Percentiles rank a stretch among this genome's conserved stretches.
These are phyloP conservation scores for Halcyon senegalensis DNA, from an alignment of 2,113 vertebrate species.

Conservation along the genomic window DNA sequence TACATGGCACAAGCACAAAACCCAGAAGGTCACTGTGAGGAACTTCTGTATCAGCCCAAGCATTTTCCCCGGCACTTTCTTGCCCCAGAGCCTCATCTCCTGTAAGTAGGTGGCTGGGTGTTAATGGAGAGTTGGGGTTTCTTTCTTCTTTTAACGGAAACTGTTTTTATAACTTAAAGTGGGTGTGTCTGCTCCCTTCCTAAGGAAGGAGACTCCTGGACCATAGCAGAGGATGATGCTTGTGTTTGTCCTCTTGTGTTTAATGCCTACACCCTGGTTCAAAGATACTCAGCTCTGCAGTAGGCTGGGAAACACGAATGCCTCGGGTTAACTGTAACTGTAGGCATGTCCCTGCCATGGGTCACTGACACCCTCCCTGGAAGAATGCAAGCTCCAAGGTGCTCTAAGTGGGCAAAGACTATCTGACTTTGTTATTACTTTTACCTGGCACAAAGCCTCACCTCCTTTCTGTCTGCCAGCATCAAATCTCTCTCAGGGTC, in stretches of 20 bases:
- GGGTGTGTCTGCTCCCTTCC: neutral
- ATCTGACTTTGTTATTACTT: neutral
- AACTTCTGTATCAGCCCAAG: neutral
- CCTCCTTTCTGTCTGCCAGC: neutral
- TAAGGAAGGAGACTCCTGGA: neutral
- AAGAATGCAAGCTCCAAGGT: neutral
- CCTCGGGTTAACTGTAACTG: neutral
- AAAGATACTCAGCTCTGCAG: neutral
- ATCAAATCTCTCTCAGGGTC: neutral
- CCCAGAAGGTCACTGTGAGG: neutral
- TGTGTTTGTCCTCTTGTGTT: neutral
- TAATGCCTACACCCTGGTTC: neutral
- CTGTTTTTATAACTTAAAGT: neutral
- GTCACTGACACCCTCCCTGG: neutral
- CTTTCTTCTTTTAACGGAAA: neutral
- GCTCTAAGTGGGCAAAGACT: neutral
- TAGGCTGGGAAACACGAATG: neutral
- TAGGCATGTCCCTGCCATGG: neutral
- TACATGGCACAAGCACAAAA: neutral
- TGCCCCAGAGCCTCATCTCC: neutral
- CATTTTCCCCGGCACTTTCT: neutral
- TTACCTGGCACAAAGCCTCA: neutral
- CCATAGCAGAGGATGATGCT: rapidly evolving
- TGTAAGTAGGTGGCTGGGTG: neutral
- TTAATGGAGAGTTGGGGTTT: neutral